Percentiles rank a stretch among this genome's conserved stretches.
These are phyloP conservation scores for Crotalus adamanteus DNA, from an alignment of 2,797 vertebrate genomes.

Conservation along the genomic window DNA sequence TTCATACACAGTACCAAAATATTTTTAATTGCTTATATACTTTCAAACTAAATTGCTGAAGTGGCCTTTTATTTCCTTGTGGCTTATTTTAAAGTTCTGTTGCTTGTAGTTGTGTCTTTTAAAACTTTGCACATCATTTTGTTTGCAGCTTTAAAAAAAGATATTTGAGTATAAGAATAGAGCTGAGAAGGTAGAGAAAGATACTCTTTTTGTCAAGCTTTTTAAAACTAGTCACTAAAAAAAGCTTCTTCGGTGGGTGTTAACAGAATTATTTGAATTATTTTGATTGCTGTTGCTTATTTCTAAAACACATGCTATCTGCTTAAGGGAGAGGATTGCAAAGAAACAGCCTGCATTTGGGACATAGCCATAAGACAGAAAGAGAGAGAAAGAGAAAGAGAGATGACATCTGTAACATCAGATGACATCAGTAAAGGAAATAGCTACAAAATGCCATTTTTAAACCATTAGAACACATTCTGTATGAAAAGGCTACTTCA, in stretches of 20 bases:
- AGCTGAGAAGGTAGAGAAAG: neutral
- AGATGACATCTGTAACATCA: neutral
- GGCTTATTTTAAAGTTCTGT: neutral
- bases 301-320: neutral
- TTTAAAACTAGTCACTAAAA: neutral
- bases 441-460: neutral
- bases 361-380: neutral
- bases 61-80: neutral
- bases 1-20: neutral
- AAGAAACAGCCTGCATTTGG: neutral
- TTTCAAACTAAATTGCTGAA: neutral
- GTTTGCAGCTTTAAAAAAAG: neutral
- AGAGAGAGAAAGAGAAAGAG: too few relatives aligned
- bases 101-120: neutral
- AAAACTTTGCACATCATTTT: neutral
- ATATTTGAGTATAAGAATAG: too few relatives aligned
- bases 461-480: neutral
- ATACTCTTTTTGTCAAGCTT: neutral
- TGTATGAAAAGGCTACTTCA: neutral
- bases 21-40: neutral
- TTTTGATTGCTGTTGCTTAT: neutral
- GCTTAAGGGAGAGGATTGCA: neutral
- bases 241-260: neutral
- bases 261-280: neutral
- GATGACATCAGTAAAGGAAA: neutral